Percentiles rank a stretch among this genome's conserved stretches.
phyloP scores from a whole-genome alignment of 1,140 invertebrate genomes.

The Arctopsyche grandis region DNA sequence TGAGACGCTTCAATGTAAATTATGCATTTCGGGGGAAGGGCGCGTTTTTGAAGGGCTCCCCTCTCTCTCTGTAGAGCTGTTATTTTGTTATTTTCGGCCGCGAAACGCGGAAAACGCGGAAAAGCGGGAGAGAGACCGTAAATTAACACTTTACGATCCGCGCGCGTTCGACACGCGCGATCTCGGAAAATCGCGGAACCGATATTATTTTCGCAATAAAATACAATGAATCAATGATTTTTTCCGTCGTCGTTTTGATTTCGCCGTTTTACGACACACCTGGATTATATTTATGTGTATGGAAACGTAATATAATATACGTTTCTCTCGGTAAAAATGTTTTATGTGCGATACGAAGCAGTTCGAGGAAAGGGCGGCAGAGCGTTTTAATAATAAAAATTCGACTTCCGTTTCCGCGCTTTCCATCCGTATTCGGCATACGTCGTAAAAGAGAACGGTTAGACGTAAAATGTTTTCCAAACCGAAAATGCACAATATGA shows the following conservation, averaged over 20 bases:
- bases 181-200: background rate
- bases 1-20: conserved; percentile 51
- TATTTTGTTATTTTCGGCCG: conserved; percentile 35
- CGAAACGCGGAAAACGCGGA: background rate
- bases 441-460: conserved; percentile 18
- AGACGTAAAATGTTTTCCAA: conserved; percentile 15
- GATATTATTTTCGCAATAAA: background rate
- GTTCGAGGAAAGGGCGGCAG: background rate
- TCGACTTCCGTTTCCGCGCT: conserved; percentile 15
- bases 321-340: conserved; percentile 13
- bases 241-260: background rate
- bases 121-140: conserved; percentile 23
- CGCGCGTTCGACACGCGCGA: background rate
- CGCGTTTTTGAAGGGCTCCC: background rate
- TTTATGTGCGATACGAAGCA: conserved; percentile 5
- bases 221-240: background rate
- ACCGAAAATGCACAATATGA: background rate
- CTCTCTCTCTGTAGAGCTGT: background rate
- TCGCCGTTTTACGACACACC: background rate
- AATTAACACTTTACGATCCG: conserved; percentile 51
- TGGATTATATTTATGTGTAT: background rate
- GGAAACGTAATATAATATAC: background rate
- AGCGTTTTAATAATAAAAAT: conserved; percentile 21
- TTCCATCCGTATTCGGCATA: conserved; percentile 2
- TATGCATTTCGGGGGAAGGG: conserved; percentile 44